Evolutionary conservation across 2,888 invertebrate species (phyloP).

Genomic region (Antheraea assamensis): DNA sequence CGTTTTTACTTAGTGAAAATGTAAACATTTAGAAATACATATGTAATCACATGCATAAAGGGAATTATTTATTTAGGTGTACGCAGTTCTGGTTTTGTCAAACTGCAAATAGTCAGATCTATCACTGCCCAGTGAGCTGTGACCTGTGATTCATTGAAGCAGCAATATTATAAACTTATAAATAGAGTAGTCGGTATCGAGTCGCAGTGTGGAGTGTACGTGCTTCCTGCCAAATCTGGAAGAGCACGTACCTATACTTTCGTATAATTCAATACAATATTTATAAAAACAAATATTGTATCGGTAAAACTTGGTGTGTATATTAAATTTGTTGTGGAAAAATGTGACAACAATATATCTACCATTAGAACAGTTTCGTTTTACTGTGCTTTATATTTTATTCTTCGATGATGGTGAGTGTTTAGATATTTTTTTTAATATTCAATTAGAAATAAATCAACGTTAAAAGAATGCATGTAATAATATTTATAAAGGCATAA

Average conservation of each 20-base stretch:
- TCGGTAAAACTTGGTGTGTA: background rate
- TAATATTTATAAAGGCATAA: background rate
- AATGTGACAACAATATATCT: conserved; percentile 1
- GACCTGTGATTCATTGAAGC: conserved; percentile 19
- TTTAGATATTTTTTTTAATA: background rate
- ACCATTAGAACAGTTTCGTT: background rate
- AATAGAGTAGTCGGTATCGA: conserved; percentile 19
- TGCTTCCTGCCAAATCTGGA: background rate
- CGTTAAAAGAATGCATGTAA: background rate
- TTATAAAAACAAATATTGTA: background rate
- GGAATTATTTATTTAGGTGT: background rate
- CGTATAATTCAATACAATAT: conserved; percentile 14
- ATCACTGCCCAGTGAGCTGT: background rate
- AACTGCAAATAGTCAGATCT: background rate
- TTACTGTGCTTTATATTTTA: background rate
- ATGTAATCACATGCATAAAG: background rate
- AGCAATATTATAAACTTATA: conserved; percentile 3
- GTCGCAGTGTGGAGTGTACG: conserved; percentile 16
- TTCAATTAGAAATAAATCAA: background rate
- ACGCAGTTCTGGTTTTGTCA: conserved; percentile 3
- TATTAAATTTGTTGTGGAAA: background rate
- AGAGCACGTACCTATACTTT: background rate
- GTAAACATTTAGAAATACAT: conserved; percentile 3
- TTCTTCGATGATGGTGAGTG: background rate
- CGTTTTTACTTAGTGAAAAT: background rate